Conservation (phyloP, 2,888 invertebrate genomes). For the Kuschelorhynchus macadamiae region DNA sequence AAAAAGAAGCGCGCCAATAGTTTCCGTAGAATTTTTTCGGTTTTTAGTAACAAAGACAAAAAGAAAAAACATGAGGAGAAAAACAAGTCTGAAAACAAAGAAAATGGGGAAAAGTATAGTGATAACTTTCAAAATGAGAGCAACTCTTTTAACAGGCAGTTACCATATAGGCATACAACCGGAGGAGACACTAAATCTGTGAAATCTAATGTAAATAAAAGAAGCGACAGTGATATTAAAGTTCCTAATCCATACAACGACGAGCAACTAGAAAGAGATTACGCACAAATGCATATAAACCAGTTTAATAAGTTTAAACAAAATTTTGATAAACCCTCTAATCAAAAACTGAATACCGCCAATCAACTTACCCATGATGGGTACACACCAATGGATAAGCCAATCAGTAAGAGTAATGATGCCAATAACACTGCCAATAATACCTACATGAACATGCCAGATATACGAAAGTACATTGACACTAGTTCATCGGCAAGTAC, state of each 20-base stretch:
- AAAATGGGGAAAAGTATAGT: constrained; percentile 54
- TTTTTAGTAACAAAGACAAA: constrained; percentile 65
- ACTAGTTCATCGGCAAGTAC: constrained; percentile 66
- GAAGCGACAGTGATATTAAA: constrained; percentile 46
- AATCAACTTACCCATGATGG: constrained; percentile 43
- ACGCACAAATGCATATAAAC: constrained; percentile 62
- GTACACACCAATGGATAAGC: constrained; percentile 61
- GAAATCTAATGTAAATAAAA: constrained; percentile 30
- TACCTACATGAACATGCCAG: constrained; percentile 58
- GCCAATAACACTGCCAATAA: constrained; percentile 55
- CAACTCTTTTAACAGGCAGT: constrained; percentile 59
- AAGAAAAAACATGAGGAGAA: constrained; percentile 67
- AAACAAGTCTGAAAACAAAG: constrained; percentile 57
- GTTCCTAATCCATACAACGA: constrained; percentile 37
- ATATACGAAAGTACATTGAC: constrained; percentile 63
- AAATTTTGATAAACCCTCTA: constrained; percentile 54
- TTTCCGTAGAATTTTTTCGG: constrained; percentile 62
- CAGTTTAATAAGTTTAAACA: constrained; percentile 61
- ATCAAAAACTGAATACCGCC: background rate
- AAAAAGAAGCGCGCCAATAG: constrained; percentile 65
- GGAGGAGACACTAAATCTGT: constrained; percentile 32
- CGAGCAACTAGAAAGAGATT: constrained; percentile 58
- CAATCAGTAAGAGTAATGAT: constrained; percentile 48
- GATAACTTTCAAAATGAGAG: constrained; percentile 66
- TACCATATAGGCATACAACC: constrained; percentile 60